Conservation (phyloP, 2,888 invertebrate species). For the Melinopterus prodromus region DNA sequence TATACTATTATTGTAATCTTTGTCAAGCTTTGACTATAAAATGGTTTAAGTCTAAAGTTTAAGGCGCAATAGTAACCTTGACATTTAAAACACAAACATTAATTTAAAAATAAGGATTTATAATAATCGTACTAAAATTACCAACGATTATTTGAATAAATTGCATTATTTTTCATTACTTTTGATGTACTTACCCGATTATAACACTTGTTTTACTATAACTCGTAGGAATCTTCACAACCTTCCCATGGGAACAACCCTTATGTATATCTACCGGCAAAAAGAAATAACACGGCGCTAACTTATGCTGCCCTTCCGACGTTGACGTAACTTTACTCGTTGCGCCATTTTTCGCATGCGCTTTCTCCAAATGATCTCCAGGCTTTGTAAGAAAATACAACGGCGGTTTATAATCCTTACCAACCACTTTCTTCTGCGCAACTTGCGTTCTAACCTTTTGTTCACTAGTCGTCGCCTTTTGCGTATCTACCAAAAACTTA, state of each 20-base stretch:
- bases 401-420: constrained; percentile 44
- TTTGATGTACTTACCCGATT: constrained; percentile 45
- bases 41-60: too few relatives aligned
- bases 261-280: background rate
- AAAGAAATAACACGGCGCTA: background rate
- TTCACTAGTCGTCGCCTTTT: constrained; percentile 22
- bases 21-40: too few relatives aligned
- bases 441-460: constrained; percentile 14
- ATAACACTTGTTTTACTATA: constrained; percentile 40
- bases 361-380: constrained; percentile 20
- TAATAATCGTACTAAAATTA: too few relatives aligned
- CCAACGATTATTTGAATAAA: too few relatives aligned
- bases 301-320: constrained; percentile 19
- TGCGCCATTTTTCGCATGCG: constrained; percentile 29
- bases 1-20: too few relatives aligned
- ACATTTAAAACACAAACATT: background rate
- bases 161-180: too few relatives aligned
- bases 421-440: constrained; percentile 6
- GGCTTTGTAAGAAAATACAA: constrained; percentile 18
- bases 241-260: background rate
- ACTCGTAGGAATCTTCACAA: constrained; percentile 48
- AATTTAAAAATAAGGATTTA: too few relatives aligned
- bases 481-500: constrained; percentile 53
- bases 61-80: too few relatives aligned
- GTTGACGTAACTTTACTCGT: constrained; percentile 5